A percentile compares a stretch with the other conserved stretches of the same genome.
These are phyloP conservation scores for Drosophila merina DNA, from an alignment of 2,888 invertebrate genomes.

Conservation along the genomic window DNA sequence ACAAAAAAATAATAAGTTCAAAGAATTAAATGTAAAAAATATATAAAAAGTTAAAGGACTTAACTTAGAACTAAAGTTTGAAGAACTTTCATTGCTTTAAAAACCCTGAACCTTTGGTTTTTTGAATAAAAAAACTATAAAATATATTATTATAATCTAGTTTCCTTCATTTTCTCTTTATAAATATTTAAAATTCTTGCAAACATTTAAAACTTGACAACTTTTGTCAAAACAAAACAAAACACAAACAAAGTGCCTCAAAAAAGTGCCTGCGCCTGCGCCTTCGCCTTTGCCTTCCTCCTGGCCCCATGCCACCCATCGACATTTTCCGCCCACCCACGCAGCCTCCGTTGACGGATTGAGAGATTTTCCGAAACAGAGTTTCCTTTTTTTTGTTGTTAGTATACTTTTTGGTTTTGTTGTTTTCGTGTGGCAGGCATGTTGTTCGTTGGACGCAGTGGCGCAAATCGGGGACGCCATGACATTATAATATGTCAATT, in stretches of 20 bases:
- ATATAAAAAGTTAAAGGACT: too few relatives aligned
- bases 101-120: too few relatives aligned
- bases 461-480: constrained; percentile 76
- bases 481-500: constrained; percentile 81
- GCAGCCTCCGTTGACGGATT: constrained; percentile 45
- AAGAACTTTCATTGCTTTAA: too few relatives aligned
- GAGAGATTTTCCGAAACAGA: constrained; percentile 29
- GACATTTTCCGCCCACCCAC: constrained; percentile 39
- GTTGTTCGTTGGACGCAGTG: constrained; percentile 63
- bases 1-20: too few relatives aligned
- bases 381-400: constrained; percentile 1
- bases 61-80: too few relatives aligned
- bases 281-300: constrained; percentile 6
- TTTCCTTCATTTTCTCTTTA: not conserved
- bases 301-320: constrained; percentile 10
- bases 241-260: constrained; percentile 7
- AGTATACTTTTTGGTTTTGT: not conserved
- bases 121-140: too few relatives aligned
- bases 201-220: constrained; percentile 6
- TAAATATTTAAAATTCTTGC: not conserved
- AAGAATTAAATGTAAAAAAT: too few relatives aligned
- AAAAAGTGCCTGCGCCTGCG: constrained; percentile 29
- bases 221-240: constrained; percentile 40
- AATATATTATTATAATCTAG: too few relatives aligned
- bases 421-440: constrained; percentile 3